Percentiles rank a stretch among this genome's conserved stretches.
phyloP scores from a whole-genome alignment of 2,113 vertebrate species.

The Siniperca chuatsi region DNA sequence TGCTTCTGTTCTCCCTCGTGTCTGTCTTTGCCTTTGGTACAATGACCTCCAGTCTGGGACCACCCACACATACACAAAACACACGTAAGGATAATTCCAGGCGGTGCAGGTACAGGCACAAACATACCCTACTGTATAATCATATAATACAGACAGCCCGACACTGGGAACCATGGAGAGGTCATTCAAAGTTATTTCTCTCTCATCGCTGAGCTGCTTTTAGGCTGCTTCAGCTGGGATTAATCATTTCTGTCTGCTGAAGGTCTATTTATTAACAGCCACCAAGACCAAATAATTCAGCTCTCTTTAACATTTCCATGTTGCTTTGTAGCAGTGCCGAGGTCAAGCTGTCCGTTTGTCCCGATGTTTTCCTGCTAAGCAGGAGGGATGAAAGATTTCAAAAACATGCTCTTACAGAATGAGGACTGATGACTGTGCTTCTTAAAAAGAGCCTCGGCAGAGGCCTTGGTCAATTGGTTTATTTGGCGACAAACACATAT shows the following conservation, averaged over 20 bases:
- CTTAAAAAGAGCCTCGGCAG: neutral
- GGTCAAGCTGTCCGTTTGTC: neutral
- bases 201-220: neutral
- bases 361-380: neutral
- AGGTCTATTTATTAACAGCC: neutral
- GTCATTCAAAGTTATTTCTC: conserved; percentile 17
- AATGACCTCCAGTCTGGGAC: neutral
- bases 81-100: neutral
- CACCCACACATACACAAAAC: neutral
- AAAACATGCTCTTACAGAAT: neutral
- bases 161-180: neutral
- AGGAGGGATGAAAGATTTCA: neutral
- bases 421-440: neutral
- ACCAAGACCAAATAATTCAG: neutral
- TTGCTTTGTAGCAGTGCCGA: neutral
- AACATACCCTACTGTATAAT: neutral
- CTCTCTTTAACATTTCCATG: neutral
- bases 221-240: neutral
- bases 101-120: neutral
- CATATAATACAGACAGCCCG: neutral
- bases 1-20: neutral
- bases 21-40: conserved; percentile 5
- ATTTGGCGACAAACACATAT: neutral
- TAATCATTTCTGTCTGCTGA: neutral
- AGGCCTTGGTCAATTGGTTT: neutral